These are phyloP conservation scores for Harpalus rubripes DNA, from an alignment of 2,888 invertebrate genomes.

Conservation along the genomic window DNA sequence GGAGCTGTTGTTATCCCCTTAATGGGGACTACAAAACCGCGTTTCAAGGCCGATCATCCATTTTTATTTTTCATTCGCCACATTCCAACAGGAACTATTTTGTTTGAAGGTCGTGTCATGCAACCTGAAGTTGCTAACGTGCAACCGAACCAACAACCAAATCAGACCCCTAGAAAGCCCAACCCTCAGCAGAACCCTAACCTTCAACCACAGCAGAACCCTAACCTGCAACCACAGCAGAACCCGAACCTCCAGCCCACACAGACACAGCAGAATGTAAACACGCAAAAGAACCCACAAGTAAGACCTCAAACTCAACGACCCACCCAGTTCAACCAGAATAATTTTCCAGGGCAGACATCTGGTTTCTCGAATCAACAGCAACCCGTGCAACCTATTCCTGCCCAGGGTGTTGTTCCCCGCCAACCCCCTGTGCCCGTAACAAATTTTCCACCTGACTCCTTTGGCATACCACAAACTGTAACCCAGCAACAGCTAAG, in stretches of 20 bases:
- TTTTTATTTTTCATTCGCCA: slow-evolving; percentile 84
- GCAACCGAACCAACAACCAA: slow-evolving; percentile 4
- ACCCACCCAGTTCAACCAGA: not conserved
- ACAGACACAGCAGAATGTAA: not conserved
- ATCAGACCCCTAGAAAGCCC: not conserved
- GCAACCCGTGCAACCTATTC: not conserved
- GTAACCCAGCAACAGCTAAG: too few species aligned
- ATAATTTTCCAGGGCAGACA: not conserved
- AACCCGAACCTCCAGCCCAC: not conserved
- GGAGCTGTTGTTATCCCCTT: slow-evolving; percentile 81
- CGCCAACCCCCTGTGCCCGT: too few species aligned
- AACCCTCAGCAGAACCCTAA: not conserved
- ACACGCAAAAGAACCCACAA: not conserved
- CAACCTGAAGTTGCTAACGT: slow-evolving; percentile 75
- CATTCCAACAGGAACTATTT: slow-evolving; percentile 78
- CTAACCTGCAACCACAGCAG: not conserved
- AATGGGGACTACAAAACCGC: slow-evolving; percentile 79
- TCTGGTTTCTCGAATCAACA: too few species aligned
- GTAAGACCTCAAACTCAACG: not conserved
- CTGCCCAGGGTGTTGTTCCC: not conserved
- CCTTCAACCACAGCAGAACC: not conserved
- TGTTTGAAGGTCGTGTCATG: slow-evolving; percentile 83
- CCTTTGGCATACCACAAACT: too few species aligned
- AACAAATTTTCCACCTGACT: too few species aligned
- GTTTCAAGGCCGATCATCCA: slow-evolving; percentile 81